These are phyloP conservation scores for Drosophila tanythrix DNA, from an alignment of 2,888 invertebrate genomes.

Conservation along the genomic window DNA sequence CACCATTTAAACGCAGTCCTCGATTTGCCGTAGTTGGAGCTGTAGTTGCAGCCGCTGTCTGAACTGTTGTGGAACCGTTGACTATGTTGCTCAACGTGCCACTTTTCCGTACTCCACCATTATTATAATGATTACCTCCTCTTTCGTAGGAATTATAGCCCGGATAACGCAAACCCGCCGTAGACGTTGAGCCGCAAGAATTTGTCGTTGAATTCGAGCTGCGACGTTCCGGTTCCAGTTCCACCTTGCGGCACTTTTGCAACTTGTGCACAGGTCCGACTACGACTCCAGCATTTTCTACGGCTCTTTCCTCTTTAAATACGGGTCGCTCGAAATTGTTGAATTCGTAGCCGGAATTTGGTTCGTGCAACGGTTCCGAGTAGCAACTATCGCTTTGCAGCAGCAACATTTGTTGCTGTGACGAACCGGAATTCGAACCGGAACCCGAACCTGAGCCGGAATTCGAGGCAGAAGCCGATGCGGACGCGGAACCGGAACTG, in stretches of 20 bases:
- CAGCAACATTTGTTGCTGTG: conserved; percentile 78
- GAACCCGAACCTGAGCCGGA: conserved; percentile 55
- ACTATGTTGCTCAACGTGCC: conserved; percentile 83
- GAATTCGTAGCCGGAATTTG: conserved; percentile 84
- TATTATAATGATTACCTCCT: conserved; percentile 58
- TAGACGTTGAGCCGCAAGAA: conserved; percentile 75
- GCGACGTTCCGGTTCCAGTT: conserved; percentile 77
- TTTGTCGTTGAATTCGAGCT: conserved; percentile 84
- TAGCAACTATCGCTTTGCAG: conserved; percentile 83
- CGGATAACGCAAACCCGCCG: conserved; percentile 72
- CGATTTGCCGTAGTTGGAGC: background rate
- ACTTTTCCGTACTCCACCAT: conserved; percentile 82
- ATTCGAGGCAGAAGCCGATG: conserved; percentile 24
- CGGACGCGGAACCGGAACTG: conserved; percentile 53
- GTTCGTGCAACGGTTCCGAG: conserved; percentile 83
- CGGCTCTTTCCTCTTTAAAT: conserved; percentile 75
- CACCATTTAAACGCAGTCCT: conserved; percentile 35
- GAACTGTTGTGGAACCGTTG: conserved; percentile 30
- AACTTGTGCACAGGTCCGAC: conserved; percentile 22
- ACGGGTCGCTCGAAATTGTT: conserved; percentile 88
- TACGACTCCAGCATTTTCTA: conserved; percentile 8
- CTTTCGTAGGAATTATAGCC: conserved; percentile 83
- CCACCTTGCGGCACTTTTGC: conserved; percentile 46
- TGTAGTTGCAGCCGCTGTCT: background rate
- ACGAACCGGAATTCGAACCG: conserved; percentile 61